Evolutionary conservation across 1,140 invertebrate genomes (phyloP).

Genomic region (Eurytemora carolleeae): DNA sequence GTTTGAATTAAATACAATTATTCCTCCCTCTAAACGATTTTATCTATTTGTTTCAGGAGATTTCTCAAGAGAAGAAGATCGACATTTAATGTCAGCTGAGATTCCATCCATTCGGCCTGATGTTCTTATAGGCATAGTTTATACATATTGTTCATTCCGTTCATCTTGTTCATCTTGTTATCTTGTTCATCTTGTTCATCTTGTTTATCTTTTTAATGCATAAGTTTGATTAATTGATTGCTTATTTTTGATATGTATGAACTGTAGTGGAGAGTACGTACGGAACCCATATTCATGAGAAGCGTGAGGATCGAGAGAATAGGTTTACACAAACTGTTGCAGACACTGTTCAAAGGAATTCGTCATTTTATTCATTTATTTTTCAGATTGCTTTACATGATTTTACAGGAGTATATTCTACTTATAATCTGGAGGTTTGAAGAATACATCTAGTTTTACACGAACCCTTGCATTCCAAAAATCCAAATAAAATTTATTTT

Average conservation of each 20-base stretch:
- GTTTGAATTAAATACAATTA: too few relatives aligned
- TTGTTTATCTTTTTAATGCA: slow-evolving; percentile 2
- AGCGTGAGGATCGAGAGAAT: slow-evolving; percentile 81
- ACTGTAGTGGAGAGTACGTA: slow-evolving; percentile 75
- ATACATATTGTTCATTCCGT: too few relatives aligned
- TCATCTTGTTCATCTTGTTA: slow-evolving; percentile 27
- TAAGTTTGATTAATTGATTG: background rate
- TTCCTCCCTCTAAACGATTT: too few relatives aligned
- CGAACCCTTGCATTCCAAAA: too few relatives aligned
- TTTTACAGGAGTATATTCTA: too few relatives aligned
- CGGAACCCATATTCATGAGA: slow-evolving; percentile 97
- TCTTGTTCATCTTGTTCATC: slow-evolving; percentile 1
- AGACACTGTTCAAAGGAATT: slow-evolving; percentile 83
- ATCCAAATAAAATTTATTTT: too few relatives aligned
- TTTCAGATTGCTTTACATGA: too few relatives aligned
- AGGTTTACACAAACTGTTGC: slow-evolving; percentile 85
- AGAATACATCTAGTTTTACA: too few relatives aligned
- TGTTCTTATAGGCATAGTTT: slow-evolving; percentile 74
- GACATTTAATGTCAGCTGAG: slow-evolving; percentile 97
- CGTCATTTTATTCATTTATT: too few relatives aligned
- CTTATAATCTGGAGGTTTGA: too few relatives aligned
- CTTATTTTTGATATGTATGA: too few relatives aligned
- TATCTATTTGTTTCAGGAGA: slow-evolving; percentile 91
- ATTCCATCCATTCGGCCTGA: slow-evolving; percentile 88
- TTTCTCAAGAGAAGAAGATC: slow-evolving; percentile 93